Percentiles rank a stretch among this genome's conserved stretches.
Evolutionary conservation across 2,113 vertebrate genomes (phyloP).

Genomic region (Strigops habroptila): DNA sequence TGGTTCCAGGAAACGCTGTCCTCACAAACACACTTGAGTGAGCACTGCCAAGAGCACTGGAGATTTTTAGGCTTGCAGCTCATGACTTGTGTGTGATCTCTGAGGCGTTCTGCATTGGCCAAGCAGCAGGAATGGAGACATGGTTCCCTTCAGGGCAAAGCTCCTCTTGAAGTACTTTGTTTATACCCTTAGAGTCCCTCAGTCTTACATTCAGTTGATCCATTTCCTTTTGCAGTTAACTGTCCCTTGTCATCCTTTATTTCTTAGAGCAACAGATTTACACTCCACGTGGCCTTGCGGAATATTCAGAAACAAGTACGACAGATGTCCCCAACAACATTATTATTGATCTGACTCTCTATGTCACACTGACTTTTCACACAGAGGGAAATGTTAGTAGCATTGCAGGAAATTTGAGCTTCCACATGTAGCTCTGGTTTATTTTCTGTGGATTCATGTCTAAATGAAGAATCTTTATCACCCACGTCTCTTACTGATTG

Average conservation of each 20-base stretch:
- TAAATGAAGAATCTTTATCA: background rate
- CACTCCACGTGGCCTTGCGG: accelerated
- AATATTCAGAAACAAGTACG: background rate
- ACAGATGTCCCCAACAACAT: background rate
- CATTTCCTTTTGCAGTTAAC: background rate
- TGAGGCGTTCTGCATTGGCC: background rate
- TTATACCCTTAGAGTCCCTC: background rate
- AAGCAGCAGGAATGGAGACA: background rate
- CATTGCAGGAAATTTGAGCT: background rate
- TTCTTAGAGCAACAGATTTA: background rate
- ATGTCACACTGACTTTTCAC: background rate
- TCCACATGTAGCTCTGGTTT: background rate
- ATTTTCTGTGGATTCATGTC: background rate
- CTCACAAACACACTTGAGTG: accelerated
- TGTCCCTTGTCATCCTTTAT: background rate
- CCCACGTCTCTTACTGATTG: background rate
- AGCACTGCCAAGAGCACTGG: background rate
- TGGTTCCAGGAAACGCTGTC: accelerated
- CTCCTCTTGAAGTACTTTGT: background rate
- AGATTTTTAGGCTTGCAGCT: background rate
- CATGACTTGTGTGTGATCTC: background rate
- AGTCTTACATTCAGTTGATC: background rate
- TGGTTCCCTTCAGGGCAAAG: background rate
- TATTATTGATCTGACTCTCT: background rate
- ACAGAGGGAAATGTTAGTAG: background rate